Evolutionary conservation across 2,888 invertebrate genomes (phyloP), one percentile per base, ranked within the genome.

Genomic region (Drosophila mimica): DNA sequence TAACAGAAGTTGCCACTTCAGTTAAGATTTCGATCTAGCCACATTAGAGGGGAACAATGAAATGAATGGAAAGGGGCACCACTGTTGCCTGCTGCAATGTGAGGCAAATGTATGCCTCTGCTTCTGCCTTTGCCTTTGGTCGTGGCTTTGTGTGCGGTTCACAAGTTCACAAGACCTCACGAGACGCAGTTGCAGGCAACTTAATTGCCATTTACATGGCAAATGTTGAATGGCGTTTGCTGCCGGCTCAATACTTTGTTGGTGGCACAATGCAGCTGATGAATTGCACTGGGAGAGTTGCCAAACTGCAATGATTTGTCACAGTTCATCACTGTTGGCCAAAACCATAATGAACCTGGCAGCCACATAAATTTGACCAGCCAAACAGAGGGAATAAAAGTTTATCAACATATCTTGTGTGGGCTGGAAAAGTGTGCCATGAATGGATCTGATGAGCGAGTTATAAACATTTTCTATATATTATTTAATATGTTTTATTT

Each of bases 151-250:
- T 40, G 71, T 74, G 63, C 79, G 83, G 91, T 82, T 90, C 90
- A 91, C 71, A 86, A 91, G 91, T 91, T 91, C 92, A 90, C 82
- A 77, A 88, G 89, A 89, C 89, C 89, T 83, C 87, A 80, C 77
- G 70, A 76, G 83, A 77, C 87, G 74, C 54, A 60, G 53, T 67
- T 74, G 77, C 80, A 69, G 86, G 85, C 90, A 91, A 91, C 91
- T 91, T 90, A 86, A 91, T 88, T 91, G 90, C 84, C 88, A 80
- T 82, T 83, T 83, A 81, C 81, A 82, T 83, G 91, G 80, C 74
- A 74, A 76, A 83, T 76, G 81, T 68, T 74, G 67, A 73, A 77
- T 76, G 73, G 54, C 62, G 58, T 63, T 70, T 72, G 77, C 77
- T 81, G 68, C 83, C 69, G 81, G 79, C 68, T 66, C 70, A 61